Evolutionary conservation across 2,113 vertebrate species (phyloP).

Genomic region (Hemichromis elongatus): DNA sequence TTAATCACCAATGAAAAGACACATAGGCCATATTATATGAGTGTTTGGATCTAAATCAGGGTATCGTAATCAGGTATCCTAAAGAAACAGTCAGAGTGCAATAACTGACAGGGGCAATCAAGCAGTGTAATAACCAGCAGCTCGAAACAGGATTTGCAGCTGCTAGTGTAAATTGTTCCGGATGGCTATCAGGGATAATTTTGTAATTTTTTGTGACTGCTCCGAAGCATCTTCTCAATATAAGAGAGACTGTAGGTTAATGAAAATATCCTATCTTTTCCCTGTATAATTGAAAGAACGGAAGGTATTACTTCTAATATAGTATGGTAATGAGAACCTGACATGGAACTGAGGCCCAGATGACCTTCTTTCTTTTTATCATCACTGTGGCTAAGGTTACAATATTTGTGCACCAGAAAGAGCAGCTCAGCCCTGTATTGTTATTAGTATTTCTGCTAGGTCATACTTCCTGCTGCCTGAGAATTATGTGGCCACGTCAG

Average conservation of each 20-base stretch:
- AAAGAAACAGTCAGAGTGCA: neutral
- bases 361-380: conserved; percentile 18
- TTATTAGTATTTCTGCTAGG: neutral
- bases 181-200: conserved; percentile 1
- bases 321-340: conserved; percentile 30
- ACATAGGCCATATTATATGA: neutral
- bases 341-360: conserved; percentile 16
- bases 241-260: conserved; percentile 38
- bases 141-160: conserved; percentile 5
- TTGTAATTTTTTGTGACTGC: conserved; percentile 17
- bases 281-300: conserved; percentile 35
- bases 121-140: neutral
- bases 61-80: neutral
- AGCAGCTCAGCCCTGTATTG: neutral
- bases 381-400: conserved; percentile 9
- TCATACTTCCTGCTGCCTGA: neutral
- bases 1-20: neutral
- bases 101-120: neutral
- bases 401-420: neutral
- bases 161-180: neutral
- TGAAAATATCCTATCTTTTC: conserved; percentile 36
- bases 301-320: conserved; percentile 53
- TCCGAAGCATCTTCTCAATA: neutral
- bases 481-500: neutral
- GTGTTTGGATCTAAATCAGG: neutral